Percentiles rank a stretch among this genome's conserved stretches.
Conservation (phyloP, 1,140 invertebrate genomes). For the Saccostrea glomerata region DNA sequence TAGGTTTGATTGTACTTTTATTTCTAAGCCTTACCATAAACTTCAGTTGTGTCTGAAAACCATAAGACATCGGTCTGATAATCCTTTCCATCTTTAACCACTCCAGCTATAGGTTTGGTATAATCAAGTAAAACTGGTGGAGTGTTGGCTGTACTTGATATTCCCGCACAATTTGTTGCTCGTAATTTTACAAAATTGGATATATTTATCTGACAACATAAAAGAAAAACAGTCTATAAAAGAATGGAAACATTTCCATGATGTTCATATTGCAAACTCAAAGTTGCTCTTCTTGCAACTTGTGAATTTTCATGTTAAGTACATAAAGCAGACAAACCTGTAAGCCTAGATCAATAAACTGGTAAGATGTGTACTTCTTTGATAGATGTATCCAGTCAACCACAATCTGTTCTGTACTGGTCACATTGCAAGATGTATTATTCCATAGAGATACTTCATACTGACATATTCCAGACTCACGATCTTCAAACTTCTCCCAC, state of each 20-base stretch:
- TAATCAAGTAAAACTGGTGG: slow-evolving; percentile 56
- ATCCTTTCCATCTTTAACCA: slow-evolving; percentile 54
- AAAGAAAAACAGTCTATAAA: background rate
- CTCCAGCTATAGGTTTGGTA: slow-evolving; percentile 51
- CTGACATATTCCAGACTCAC: slow-evolving; percentile 59
- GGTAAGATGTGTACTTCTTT: slow-evolving; percentile 56
- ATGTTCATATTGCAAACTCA: no score
- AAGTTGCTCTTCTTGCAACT: no score
- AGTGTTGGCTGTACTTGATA: slow-evolving; percentile 22
- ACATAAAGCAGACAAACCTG: slow-evolving; percentile 39
- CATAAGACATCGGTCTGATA: slow-evolving; percentile 57
- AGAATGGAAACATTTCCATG: no score
- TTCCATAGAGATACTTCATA: slow-evolving; percentile 57
- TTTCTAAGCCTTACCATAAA: no score
- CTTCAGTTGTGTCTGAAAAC: slow-evolving; percentile 39
- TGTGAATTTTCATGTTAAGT: no score
- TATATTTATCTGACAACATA: slow-evolving; percentile 43
- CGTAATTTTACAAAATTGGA: slow-evolving; percentile 58
- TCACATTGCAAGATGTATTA: slow-evolving; percentile 51
- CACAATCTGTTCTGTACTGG: slow-evolving; percentile 18
- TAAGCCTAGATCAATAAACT: slow-evolving; percentile 59
- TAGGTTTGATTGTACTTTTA: no score
- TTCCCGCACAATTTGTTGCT: slow-evolving; percentile 58
- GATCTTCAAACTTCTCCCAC: slow-evolving; percentile 64
- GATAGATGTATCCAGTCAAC: slow-evolving; percentile 54